phyloP scores from a whole-genome alignment of 2,888 invertebrate genomes.

The Apamea epomidion region DNA sequence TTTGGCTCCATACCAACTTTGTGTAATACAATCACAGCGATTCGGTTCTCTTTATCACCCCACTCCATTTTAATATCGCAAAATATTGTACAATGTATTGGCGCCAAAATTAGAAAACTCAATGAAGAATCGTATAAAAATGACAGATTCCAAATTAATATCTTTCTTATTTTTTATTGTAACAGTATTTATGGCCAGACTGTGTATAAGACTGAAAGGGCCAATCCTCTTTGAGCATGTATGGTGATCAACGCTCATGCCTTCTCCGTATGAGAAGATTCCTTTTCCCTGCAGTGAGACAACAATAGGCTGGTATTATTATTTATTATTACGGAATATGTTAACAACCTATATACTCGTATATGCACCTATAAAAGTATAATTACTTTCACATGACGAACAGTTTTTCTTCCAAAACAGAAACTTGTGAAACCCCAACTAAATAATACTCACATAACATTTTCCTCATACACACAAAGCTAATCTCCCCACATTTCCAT shows the following conservation, averaged over 20 bases:
- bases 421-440: slow-evolving; percentile 2
- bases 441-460: slow-evolving; percentile 30
- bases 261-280: background rate
- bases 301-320: background rate
- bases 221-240: background rate
- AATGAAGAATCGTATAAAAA: no score
- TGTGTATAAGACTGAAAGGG: background rate
- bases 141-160: no score
- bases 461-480: slow-evolving; percentile 47
- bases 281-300: background rate
- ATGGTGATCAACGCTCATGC: background rate
- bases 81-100: no score
- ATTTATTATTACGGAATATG: background rate
- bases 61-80: no score
- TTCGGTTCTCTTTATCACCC: no score
- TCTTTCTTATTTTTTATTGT: no score
- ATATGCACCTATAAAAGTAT: background rate
- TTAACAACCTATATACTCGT: background rate
- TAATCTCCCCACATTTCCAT: slow-evolving; percentile 50
- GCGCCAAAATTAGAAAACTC: no score
- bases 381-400: background rate
- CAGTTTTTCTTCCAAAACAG: background rate
- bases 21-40: no score
- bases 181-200: no score
- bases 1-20: no score